Conservation (phyloP, 2,113 vertebrate genomes). For the Chiloscyllium plagiosum region DNA sequence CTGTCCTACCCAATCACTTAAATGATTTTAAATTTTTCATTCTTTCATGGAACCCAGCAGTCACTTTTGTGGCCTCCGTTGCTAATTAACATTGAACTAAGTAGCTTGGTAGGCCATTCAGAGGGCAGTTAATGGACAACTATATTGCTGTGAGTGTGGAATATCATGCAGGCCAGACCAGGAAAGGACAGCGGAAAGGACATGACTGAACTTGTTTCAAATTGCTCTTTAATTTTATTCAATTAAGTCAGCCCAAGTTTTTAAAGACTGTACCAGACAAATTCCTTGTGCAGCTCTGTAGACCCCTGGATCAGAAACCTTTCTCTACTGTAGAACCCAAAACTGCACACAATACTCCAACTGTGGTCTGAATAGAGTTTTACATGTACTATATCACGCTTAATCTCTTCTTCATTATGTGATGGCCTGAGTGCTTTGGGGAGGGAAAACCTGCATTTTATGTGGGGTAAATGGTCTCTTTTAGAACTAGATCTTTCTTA, state of each 20-base stretch:
- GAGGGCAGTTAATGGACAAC: too few species aligned
- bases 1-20: too few species aligned
- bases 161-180: too few species aligned
- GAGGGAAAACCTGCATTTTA: background rate
- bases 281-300: background rate
- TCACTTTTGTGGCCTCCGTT: too few species aligned
- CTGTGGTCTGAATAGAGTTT: background rate
- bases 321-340: background rate
- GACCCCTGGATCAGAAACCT: background rate
- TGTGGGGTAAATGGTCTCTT: background rate
- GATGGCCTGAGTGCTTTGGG: too few species aligned
- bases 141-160: too few species aligned
- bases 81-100: too few species aligned
- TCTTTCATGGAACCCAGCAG: too few species aligned
- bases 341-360: background rate
- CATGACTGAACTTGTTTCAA: background rate
- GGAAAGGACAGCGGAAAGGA: too few species aligned
- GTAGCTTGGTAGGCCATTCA: too few species aligned
- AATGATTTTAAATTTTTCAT: too few species aligned
- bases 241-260: background rate
- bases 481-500: background rate
- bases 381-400: background rate
- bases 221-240: background rate
- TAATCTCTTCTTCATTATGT: background rate
- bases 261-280: background rate